Evolutionary conservation across 2,797 vertebrate species (phyloP).

Genomic region (Helarctos malayanus): DNA sequence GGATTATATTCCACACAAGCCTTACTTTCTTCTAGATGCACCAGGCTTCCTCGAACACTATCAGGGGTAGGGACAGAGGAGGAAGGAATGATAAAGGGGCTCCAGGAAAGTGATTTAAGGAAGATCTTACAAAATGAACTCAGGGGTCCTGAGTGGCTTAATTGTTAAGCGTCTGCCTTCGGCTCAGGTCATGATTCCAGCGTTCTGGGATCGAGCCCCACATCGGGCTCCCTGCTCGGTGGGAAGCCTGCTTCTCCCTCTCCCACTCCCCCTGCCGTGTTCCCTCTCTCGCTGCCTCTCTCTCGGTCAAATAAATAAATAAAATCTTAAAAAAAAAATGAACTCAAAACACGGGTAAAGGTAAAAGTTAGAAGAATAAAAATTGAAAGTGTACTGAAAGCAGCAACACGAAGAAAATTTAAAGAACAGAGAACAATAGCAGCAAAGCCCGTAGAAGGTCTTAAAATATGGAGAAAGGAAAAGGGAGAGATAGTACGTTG

Average conservation of each 20-base stretch:
- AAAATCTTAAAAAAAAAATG: not conserved
- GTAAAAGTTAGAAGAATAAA: not conserved
- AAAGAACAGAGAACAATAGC: not conserved
- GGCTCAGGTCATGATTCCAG: too few relatives aligned
- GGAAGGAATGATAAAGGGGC: not conserved
- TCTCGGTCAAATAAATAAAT: too few relatives aligned
- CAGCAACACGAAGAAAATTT: not conserved
- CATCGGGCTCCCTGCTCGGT: too few relatives aligned
- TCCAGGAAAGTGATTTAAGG: not conserved
- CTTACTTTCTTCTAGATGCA: not conserved
- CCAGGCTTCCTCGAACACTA: not conserved
- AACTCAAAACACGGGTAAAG: not conserved
- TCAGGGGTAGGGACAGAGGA: not conserved
- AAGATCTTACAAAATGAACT: not conserved
- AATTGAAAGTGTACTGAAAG: not conserved
- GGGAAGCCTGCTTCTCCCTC: too few relatives aligned
- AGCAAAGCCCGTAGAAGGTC: not conserved
- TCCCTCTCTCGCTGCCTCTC: too few relatives aligned
- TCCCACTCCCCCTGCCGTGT: too few relatives aligned
- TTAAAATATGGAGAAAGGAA: not conserved
- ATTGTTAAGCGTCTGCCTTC: too few relatives aligned
- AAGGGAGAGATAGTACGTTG: not conserved
- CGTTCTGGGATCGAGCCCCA: too few relatives aligned
- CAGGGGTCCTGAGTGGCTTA: too few relatives aligned
- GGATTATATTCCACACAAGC: fast-evolving